Conservation (phyloP, 1,140 invertebrate genomes). For the Delia radicum region DNA sequence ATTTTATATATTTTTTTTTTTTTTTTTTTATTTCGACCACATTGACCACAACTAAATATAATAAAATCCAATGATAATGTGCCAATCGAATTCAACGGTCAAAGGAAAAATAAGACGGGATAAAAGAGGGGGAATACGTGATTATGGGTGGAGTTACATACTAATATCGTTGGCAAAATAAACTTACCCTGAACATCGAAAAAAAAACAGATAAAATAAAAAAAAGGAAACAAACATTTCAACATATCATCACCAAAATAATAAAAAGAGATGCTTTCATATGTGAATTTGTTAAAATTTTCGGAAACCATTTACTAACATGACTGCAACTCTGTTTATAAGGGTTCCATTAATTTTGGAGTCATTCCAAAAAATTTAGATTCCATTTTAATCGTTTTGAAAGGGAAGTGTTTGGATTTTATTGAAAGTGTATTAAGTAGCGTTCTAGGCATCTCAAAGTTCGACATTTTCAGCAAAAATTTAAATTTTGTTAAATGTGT, state of each 20-base stretch:
- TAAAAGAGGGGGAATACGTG: neutral
- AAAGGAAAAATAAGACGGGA: neutral
- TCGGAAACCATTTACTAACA: too few relatives aligned
- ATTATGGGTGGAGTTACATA: neutral
- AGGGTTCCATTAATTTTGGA: too few relatives aligned
- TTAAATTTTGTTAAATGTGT: too few relatives aligned
- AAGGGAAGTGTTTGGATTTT: too few relatives aligned
- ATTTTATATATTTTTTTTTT: neutral
- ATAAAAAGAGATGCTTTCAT: neutral
- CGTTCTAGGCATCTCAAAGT: too few relatives aligned
- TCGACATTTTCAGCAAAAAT: too few relatives aligned
- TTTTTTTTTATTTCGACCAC: neutral
- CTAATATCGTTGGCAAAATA: neutral
- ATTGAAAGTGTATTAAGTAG: too few relatives aligned
- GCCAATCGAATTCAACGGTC: conserved; percentile 6
- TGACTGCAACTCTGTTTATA: too few relatives aligned
- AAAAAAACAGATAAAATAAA: neutral
- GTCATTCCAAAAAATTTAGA: too few relatives aligned
- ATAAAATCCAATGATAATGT: conserved; percentile 25
- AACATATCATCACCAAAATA: neutral
- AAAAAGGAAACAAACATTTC: neutral
- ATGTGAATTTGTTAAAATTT: neutral
- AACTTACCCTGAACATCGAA: neutral
- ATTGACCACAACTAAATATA: conserved; percentile 24
- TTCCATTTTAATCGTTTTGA: too few relatives aligned